Evolutionary conservation across 2,797 vertebrate species (phyloP).

Genomic region (Myiothlypis coronata): DNA sequence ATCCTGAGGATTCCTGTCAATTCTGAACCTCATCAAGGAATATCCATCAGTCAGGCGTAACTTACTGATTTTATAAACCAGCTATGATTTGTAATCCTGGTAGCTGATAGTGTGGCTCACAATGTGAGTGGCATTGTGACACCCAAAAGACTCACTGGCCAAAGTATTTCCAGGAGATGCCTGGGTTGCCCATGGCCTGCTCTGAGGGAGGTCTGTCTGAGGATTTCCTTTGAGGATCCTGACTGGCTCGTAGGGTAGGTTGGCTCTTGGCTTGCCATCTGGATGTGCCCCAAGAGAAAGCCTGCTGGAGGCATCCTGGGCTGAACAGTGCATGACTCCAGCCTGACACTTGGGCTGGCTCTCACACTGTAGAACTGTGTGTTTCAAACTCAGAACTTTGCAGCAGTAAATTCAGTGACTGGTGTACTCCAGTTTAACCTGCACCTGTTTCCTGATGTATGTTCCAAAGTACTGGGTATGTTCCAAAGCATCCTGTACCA

Average conservation of each 20-base stretch:
- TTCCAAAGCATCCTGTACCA: not conserved
- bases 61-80: not conserved
- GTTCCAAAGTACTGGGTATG: not conserved
- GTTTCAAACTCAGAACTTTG: not conserved
- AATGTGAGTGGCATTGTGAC: not conserved
- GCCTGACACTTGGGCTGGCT: not conserved
- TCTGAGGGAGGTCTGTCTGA: not conserved
- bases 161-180: not conserved
- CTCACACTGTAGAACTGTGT: not conserved
- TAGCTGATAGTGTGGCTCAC: not conserved
- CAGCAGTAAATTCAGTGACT: not conserved
- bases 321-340: not conserved
- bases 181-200: not conserved
- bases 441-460: not conserved
- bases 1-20: not conserved
- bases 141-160: not conserved
- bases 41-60: not conserved
- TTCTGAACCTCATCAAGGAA: not conserved
- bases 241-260: fast-evolving
- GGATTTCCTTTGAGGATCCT: not conserved
- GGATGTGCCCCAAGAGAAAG: not conserved
- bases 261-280: not conserved
- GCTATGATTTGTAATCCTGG: not conserved
- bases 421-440: conserved; percentile 14
- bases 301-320: not conserved